Base-by-base conservation (phyloP, 2,888 invertebrate genomes). In the Helobdella robusta region DNA sequence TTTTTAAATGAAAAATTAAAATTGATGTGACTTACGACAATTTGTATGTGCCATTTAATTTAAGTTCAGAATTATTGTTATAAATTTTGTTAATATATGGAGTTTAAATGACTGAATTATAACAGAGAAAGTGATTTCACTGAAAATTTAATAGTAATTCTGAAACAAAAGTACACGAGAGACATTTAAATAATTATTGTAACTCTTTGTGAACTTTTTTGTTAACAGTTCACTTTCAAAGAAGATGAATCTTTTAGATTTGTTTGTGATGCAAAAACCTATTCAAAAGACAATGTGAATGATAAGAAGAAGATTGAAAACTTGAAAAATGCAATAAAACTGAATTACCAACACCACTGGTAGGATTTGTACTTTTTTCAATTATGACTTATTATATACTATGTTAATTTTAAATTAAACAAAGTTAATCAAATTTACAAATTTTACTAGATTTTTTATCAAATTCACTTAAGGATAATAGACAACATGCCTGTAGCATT, bases 401-500 rank as follows among this genome's bases (percentile, higher is more conserved):
- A 32, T 25, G 15, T 50, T 40, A 40, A 18, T 18, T 25, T 48
- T 23, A 48, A 48, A 48, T 48, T 15, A 18, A 48, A 15, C 2
- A 48, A 48, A 48, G 1, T 5, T 48, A 8, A 3, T 48, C 25
- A 48, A 48, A 18, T 23, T 15, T 8, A 8, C 15, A 4, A 48
- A 18, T 18, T 11, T 48, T 15, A 25, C 48, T 15, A 15, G 6
- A 15, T 44, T 44, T 11, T 23, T 15, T 8, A 8, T 18, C 11
- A 48, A 18, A 8, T 11, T 48, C 8, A 25, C 48, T 15, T 11
- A 8, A 77, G 76, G 76, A 84, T 83, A 73, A 70, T 82, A 79
- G 98, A 98, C 81, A 98, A 98, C 78, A 95, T 98, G 95, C 98
- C 98, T 0, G 90, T 97, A 0, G 95, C 97, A 0, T 95, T 91